Evolutionary conservation across 1,140 invertebrate species (phyloP).

Genomic region (Scylla paramamosain): DNA sequence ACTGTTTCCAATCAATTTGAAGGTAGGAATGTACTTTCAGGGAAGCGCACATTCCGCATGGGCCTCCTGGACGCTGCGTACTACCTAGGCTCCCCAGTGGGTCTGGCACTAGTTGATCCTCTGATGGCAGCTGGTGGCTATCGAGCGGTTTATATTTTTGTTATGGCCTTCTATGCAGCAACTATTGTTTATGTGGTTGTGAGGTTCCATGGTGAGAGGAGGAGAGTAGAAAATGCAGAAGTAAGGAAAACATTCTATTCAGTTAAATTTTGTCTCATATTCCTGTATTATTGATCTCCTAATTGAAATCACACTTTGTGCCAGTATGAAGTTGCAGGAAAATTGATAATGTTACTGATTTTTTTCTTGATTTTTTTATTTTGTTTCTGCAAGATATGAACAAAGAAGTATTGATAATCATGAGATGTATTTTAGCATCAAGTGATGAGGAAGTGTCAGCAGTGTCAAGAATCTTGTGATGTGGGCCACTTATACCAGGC

Average conservation of each 20-base stretch:
- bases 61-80: constrained; percentile 67
- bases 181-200: constrained; percentile 42
- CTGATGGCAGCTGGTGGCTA: constrained; percentile 57
- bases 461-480: constrained; percentile 32
- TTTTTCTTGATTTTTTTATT: no score
- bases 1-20: no score
- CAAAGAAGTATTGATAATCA: background rate
- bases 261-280: background rate
- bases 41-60: constrained; percentile 52
- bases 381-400: background rate
- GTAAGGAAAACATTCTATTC: background rate
- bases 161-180: constrained; percentile 45
- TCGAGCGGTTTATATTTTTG: background rate
- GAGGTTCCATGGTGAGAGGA: background rate
- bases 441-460: background rate
- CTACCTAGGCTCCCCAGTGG: constrained; percentile 68
- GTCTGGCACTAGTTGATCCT: constrained; percentile 44
- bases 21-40: constrained; percentile 7
- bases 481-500: constrained; percentile 49
- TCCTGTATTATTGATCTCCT: background rate
- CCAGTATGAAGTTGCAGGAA: no score
- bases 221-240: background rate
- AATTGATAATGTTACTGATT: background rate
- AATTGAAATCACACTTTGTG: no score
- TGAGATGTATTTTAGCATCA: constrained; percentile 4